Evolutionary conservation across 2,888 invertebrate species (phyloP), one percentile per base, ranked within the genome.

Genomic region (Pollenia labialis): DNA sequence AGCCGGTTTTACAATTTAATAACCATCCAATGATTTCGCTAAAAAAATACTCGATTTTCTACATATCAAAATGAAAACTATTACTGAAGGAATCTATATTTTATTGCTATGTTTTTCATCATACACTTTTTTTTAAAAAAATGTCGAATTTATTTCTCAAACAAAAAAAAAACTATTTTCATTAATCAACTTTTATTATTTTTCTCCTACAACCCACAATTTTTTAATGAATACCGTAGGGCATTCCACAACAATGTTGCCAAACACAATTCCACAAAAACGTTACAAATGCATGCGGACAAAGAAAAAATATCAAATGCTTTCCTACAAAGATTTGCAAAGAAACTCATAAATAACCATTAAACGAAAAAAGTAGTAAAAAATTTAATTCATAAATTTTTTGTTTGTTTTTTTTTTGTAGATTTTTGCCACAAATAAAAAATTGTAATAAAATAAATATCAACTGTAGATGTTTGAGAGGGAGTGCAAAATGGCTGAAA

Each of bases 291-390:
- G 32, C 60, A 74, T 74, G 74, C 58, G 48, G 48, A 40, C 71
- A 56, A 56, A 69, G 50, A 56, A 46, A 18, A 74, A 6, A 32
- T 32, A 32, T 10, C 46, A 32, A 74, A 74, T 46, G 14, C 14
- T 68, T 14, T 58, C 23, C 44, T 66, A 54, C 48, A 76, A 85
- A 77, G 40, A 72, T 74, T 71, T 85, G 60, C 52, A 85, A 82
- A 75, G 82, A 62, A 75, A 79, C 82, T 69, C 75, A 82, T 82
- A 86, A 82, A 86, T 86, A 82, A 86, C 79, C 75, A 79, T 86
- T 82, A 80, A 82, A 80, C 44, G 50, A n/a, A 69, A 72, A 74
- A 71, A 81, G 85, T 85, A 85, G 82, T 69, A 50, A 74, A 77
- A 85, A 79, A 46, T 64, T 62, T 50, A 74, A 32, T 32, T 75